Conservation (phyloP, 2,113 vertebrate species). For the Apteryx mantelli region DNA sequence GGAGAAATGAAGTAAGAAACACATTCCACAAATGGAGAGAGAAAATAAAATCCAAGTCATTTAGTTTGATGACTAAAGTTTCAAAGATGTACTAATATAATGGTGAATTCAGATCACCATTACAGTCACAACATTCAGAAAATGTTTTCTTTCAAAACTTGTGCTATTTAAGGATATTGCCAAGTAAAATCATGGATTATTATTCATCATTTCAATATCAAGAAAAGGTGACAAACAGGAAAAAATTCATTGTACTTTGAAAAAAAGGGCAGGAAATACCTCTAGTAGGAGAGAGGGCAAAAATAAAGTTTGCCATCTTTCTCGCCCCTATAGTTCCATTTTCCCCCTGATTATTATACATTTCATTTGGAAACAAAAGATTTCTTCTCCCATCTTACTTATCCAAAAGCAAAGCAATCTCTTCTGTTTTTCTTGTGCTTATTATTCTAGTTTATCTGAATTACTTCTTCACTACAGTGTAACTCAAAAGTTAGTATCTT, state of each 20-base stretch:
- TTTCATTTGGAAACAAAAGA: neutral
- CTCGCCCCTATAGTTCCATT: neutral
- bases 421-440: neutral
- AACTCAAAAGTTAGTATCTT: neutral
- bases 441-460: neutral
- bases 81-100: neutral
- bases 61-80: conserved; percentile 29
- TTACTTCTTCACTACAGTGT: neutral
- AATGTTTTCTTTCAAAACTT: conserved; percentile 59
- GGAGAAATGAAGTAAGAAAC: conserved; percentile 23
- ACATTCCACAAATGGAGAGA: neutral
- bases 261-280: neutral
- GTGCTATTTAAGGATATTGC: neutral
- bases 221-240: conserved; percentile 7
- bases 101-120: conserved; percentile 43
- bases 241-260: neutral
- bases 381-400: neutral
- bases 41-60: conserved; percentile 45
- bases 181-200: conserved; percentile 35
- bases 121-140: conserved; percentile 39
- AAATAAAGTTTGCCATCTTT: neutral
- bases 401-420: neutral
- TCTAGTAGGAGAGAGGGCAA: neutral
- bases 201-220: conserved; percentile 41
- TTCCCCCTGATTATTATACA: neutral